A percentile compares a stretch with the other conserved stretches of the same genome.
These are phyloP conservation scores for Drosophila subpulchrella DNA, from an alignment of 1,140 invertebrate genomes.

Conservation along the genomic window DNA sequence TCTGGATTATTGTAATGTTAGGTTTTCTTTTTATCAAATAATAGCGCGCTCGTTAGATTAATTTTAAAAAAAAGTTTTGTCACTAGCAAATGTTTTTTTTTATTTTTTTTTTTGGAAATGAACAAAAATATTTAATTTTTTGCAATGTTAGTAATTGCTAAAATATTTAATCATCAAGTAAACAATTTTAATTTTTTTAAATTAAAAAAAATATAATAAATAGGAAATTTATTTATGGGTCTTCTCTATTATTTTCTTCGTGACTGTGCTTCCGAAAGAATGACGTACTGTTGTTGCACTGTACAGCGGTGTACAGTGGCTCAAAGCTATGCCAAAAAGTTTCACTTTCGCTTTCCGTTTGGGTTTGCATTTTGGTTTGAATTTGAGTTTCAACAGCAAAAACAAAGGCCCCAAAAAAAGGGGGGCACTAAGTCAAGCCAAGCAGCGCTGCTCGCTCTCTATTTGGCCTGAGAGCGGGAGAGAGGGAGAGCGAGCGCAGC, in stretches of 20 bases:
- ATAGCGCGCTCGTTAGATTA: no score
- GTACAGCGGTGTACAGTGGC: constrained; percentile 56
- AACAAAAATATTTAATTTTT: no score
- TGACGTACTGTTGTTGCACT: constrained; percentile 41
- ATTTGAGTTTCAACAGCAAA: constrained; percentile 69
- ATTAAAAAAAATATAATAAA: not conserved
- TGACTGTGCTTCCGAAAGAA: constrained; percentile 38
- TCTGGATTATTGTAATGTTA: no score
- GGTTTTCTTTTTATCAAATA: no score
- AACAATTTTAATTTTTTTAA: not conserved
- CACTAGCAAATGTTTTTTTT: no score
- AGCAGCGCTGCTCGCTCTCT: constrained; percentile 46
- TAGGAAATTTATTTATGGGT: not conserved
- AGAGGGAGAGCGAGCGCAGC: constrained; percentile 8
- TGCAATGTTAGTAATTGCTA: no score
- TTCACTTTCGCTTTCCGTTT: constrained; percentile 80
- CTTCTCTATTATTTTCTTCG: not conserved
- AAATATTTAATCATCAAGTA: no score
- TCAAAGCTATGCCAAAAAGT: constrained; percentile 75
- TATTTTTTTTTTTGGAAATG: no score
- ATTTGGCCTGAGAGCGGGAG: constrained; percentile 27
- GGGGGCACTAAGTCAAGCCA: constrained; percentile 76
- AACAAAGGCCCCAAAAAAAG: constrained; percentile 52
- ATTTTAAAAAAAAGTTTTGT: no score
- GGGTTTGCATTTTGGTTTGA: constrained; percentile 25